phyloP scores from a whole-genome alignment of 2,797 vertebrate species.

The Megaceryle alcyon region DNA sequence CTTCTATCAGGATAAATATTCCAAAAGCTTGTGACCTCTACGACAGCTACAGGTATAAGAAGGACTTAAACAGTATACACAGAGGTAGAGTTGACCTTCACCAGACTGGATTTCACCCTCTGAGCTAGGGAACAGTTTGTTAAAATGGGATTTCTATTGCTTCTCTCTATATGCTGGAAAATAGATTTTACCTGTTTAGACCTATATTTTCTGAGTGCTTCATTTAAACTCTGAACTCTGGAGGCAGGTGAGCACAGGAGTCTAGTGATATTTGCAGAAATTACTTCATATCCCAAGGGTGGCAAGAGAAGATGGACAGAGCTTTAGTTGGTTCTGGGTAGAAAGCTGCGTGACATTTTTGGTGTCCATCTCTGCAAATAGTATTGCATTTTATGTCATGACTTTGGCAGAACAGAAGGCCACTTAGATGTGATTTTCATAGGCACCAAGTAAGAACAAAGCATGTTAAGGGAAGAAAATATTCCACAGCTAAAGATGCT shows the following conservation, averaged over 20 bases:
- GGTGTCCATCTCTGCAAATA: background rate
- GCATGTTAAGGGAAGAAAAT: background rate
- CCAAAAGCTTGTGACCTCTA: accelerated
- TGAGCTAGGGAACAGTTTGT: background rate
- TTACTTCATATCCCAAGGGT: background rate
- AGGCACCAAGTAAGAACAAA: background rate
- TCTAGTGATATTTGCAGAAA: background rate
- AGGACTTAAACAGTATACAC: background rate
- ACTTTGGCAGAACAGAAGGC: background rate
- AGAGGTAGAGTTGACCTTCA: background rate
- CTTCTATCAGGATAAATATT: background rate
- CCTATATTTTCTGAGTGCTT: conserved; percentile 14
- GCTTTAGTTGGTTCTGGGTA: background rate
- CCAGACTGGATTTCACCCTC: background rate
- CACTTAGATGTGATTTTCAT: background rate
- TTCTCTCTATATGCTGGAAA: background rate
- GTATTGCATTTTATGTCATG: background rate
- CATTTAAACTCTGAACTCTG: conserved; percentile 4
- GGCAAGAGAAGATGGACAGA: background rate
- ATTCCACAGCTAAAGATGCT: background rate
- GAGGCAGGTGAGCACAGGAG: background rate
- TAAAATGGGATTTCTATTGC: background rate
- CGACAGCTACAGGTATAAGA: background rate
- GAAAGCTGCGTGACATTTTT: background rate
- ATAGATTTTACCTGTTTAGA: background rate